phyloP scores from a whole-genome alignment of 1,140 invertebrate genomes.

The Caenorhabditis brenneri region DNA sequence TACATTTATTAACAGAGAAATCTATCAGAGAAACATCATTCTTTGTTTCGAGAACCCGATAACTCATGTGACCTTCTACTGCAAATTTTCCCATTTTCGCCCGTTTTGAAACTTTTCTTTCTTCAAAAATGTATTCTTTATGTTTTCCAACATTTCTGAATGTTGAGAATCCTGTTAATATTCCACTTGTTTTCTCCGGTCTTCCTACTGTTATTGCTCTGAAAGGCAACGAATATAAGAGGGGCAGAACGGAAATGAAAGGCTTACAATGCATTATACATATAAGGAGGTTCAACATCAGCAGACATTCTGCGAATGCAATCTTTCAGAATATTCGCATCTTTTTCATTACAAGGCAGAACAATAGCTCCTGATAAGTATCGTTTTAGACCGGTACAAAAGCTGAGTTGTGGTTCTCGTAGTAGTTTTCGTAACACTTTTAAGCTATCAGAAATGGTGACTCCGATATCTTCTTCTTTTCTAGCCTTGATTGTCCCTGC shows the following conservation, averaged over 20 bases:
- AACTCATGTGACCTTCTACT: neutral
- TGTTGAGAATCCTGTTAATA: neutral
- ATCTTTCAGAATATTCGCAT: slow-evolving; percentile 10
- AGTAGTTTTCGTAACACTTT: neutral
- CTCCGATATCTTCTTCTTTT: neutral
- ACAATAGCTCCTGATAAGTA: slow-evolving; percentile 17
- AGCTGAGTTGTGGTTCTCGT: neutral
- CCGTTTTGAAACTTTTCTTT: slow-evolving; percentile 15
- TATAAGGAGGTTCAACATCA: slow-evolving; percentile 3
- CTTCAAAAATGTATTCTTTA: slow-evolving; percentile 39
- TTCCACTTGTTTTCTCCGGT: neutral
- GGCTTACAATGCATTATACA: slow-evolving; percentile 21
- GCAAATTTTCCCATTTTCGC: slow-evolving; percentile 25
- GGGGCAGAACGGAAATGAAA: neutral
- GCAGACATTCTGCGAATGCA: neutral
- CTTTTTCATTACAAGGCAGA: slow-evolving; percentile 11
- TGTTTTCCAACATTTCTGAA: slow-evolving; percentile 34
- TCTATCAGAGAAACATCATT: neutral
- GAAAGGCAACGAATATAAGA: neutral
- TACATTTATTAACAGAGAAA: slow-evolving; percentile 24
- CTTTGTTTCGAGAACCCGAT: neutral
- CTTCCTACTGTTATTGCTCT: neutral
- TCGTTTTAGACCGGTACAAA: slow-evolving; percentile 30
- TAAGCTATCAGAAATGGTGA: neutral
- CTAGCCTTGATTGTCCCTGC: neutral